A percentile compares a stretch with the other conserved stretches of the same genome.
Evolutionary conservation across 2,797 vertebrate genomes (phyloP).

Genomic region (Rallus crepitans): DNA sequence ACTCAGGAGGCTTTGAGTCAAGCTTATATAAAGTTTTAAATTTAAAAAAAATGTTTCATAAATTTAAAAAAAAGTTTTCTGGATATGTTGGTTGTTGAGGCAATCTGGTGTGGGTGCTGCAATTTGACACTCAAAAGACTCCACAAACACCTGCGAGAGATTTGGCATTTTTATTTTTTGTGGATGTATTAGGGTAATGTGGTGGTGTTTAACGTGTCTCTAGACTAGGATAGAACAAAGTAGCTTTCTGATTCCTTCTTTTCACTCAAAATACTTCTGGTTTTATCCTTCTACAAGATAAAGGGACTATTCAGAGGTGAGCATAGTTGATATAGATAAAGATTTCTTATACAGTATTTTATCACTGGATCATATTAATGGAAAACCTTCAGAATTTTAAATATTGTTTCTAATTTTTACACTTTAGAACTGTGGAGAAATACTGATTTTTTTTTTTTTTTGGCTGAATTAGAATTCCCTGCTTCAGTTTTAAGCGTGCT

Average conservation of each 20-base stretch:
- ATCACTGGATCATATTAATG: not conserved
- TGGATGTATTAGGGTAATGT: not conserved
- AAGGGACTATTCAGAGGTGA: not conserved
- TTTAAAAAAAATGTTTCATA: not conserved
- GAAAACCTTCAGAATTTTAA: not conserved
- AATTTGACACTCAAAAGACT: not conserved
- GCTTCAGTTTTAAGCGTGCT: not conserved
- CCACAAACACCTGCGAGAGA: not conserved
- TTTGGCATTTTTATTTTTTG: not conserved
- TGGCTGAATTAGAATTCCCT: not conserved
- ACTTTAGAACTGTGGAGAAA: not conserved
- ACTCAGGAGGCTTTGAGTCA: not conserved
- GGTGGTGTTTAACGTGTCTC: not conserved
- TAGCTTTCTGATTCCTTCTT: not conserved
- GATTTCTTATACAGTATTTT: not conserved
- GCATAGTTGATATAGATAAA: not conserved
- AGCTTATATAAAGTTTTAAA: not conserved
- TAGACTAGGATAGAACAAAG: not conserved
- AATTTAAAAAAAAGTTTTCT: not conserved
- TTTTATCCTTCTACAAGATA: not conserved
- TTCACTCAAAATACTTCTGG: not conserved
- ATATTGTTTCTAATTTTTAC: not conserved
- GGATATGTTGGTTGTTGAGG: not conserved
- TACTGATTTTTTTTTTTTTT: not conserved
- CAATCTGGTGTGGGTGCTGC: not conserved